Base-by-base conservation (phyloP, 2,797 vertebrate species). In the Oophaga sylvatica region DNA sequence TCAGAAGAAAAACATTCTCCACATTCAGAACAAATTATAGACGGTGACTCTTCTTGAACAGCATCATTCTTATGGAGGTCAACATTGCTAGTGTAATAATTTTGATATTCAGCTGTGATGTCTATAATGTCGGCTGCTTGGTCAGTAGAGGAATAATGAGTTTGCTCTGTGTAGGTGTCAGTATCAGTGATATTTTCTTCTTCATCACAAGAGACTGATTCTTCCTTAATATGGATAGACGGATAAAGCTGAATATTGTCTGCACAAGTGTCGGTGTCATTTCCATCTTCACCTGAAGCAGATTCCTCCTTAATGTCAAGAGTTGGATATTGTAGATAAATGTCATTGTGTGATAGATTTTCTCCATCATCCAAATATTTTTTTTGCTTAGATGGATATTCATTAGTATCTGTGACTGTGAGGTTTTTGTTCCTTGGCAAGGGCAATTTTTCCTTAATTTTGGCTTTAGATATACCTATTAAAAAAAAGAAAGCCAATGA, bases 21-120 rank as follows among this genome's bases (percentile, higher is more conserved):
- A 20, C 80, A 81, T 41, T 81, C 80, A 5, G 80, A 81, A 29
- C 80, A 81, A 26, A 81, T 81, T 29, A 81, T 16, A 26, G 80
- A 65, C 0, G 62, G n/a, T 7, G 35, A 35, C 13, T 81, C 80
- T 17, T 68, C 31, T 17, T 62, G 60, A 22, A 9, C 4, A 17
- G n/a, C 41, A 1, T n/a, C 62, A 10, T 45, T 67, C n/a, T 48
- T 53, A 16, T 48, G 80, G 17, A 63, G 62, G 26, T 48, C 15
- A 1, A 41, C 13, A 48, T 53, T 68, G 17, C 3, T 45, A 20
- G 59, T 1, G 22, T 60, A 41, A 20, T 80, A 41, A 26, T 6
- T 81, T 13, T 67, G 41, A 11, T 13, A 26, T 2, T 63, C 62
- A 2, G 56, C 9, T 59, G 45, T 19, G 20, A 41, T 48, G 68